These are phyloP conservation scores for Bombyx mori DNA, from an alignment of 1,140 invertebrate genomes.

Conservation along the genomic window DNA sequence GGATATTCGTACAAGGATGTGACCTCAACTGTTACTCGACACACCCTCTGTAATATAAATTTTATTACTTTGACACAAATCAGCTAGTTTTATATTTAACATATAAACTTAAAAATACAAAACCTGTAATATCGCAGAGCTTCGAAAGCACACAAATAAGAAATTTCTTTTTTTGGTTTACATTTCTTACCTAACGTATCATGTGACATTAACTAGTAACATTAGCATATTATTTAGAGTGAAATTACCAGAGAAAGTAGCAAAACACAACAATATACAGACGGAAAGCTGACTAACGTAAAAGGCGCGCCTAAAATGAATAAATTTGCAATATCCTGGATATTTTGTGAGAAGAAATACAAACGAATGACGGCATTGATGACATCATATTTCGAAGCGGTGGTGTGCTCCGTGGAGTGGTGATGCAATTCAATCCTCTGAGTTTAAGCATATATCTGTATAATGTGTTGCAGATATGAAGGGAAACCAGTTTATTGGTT, in stretches of 20 bases:
- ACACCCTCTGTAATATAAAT: too few species aligned
- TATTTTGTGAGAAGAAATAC: neutral
- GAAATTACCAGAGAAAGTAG: conserved; percentile 9
- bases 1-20: too few species aligned
- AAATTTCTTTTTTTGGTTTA: too few species aligned
- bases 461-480: conserved; percentile 7
- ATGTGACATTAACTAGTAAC: too few species aligned
- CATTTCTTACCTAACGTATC: too few species aligned
- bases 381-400: conserved; percentile 7
- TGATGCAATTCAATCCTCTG: conserved; percentile 13
- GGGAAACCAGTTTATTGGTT: conserved; percentile 8
- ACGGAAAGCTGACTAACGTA: conserved; percentile 3
- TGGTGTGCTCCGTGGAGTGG: neutral
- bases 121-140: too few species aligned
- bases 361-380: conserved; percentile 12
- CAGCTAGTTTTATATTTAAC: too few species aligned
- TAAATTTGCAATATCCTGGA: conserved; percentile 6
- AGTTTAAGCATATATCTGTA: neutral
- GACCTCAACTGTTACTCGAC: too few species aligned
- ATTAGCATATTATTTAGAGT: neutral
- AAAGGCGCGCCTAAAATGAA: conserved; percentile 11
- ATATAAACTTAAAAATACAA: too few species aligned
- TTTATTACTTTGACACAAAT: too few species aligned
- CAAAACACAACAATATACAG: conserved; percentile 6
- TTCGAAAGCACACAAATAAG: too few species aligned